Evolutionary conservation across 2,797 vertebrate species (phyloP), one percentile per base, ranked within the genome.

Genomic region (Acanthiza pusilla): DNA sequence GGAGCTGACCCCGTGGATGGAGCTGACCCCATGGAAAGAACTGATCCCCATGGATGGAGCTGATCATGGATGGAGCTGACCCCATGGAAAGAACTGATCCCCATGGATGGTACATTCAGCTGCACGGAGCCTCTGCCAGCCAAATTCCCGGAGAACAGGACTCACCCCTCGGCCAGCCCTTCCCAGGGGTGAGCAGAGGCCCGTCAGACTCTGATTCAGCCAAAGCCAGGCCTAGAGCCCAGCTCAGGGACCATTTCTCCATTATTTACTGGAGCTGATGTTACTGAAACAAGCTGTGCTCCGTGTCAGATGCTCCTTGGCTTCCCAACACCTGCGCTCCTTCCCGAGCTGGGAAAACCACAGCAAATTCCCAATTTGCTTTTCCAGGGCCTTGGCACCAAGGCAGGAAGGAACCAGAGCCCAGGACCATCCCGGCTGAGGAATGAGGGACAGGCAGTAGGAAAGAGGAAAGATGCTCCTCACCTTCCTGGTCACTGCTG

Each of bases 401-500:
- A 96, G 67, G 83, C 91, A 97, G 94, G 91, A 94, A 96, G 91
- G 77, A 78, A 66, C 76, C 66, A 40, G 74, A 89, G 3, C 29
- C 54, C 2, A 4, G 38, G 18, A 77, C 25, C 40, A 32, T 47
- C 81, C 58, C 83, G 9, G 16, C 4, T 7, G 57, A 65, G 85
- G 92, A 73, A 17, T 0, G 3, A 81, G 36, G 82, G 62, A 68
- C 29, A 10, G 30, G 74, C 3, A 18, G 54, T 54, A 54, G 82
- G 60, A 77, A 93, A 91, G 73, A 57, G 95, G 89, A n/a, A n/a
- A n/a, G n/a, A 89, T 9, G 23, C 75, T 89, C 90, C 98, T 98
- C 96, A 99, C 99, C 99, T 99, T 99, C 96, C 99, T 98, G 68
- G 99, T 99, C 74, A 99, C 99, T 1, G 99, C 99, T 1, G 99